These are phyloP conservation scores for Leptonema lineaticorne DNA, from an alignment of 1,140 invertebrate genomes.

Conservation along the genomic window DNA sequence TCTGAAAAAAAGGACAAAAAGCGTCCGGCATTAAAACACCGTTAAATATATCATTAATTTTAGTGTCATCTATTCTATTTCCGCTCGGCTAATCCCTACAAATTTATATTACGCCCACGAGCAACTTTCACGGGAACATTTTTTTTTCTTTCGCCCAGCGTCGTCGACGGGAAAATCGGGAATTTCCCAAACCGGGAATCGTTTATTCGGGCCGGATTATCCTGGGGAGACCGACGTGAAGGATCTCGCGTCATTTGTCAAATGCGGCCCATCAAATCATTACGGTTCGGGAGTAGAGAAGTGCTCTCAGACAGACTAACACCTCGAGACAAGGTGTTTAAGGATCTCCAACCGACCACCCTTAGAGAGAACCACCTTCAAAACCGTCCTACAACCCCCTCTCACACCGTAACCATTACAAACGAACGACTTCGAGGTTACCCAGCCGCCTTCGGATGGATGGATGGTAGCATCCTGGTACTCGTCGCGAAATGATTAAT, in stretches of 20 bases:
- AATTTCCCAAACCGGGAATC: background rate
- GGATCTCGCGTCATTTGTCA: slow-evolving; percentile 41
- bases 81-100: slow-evolving; percentile 19
- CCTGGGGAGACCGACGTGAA: slow-evolving; percentile 27
- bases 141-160: background rate
- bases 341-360: slow-evolving; percentile 6
- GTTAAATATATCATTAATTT: slow-evolving; percentile 36
- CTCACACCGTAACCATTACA: too few species aligned
- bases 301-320: slow-evolving; percentile 15
- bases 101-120: slow-evolving; percentile 23
- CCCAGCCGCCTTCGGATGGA: background rate
- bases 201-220: slow-evolving; percentile 5
- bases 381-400: too few species aligned
- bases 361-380: slow-evolving; percentile 2
- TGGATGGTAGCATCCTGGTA: background rate
- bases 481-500: slow-evolving; percentile 21
- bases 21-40: slow-evolving; percentile 25
- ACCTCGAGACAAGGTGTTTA: slow-evolving; percentile 39
- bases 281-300: slow-evolving; percentile 23
- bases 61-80: slow-evolving; percentile 32
- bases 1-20: too few species aligned
- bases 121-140: slow-evolving; percentile 1
- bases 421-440: too few species aligned
- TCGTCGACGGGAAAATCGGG: background rate
- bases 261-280: slow-evolving; percentile 38